These are phyloP conservation scores for Saguinus midas DNA, from an alignment of 2,113 vertebrate species.

Conservation along the genomic window DNA sequence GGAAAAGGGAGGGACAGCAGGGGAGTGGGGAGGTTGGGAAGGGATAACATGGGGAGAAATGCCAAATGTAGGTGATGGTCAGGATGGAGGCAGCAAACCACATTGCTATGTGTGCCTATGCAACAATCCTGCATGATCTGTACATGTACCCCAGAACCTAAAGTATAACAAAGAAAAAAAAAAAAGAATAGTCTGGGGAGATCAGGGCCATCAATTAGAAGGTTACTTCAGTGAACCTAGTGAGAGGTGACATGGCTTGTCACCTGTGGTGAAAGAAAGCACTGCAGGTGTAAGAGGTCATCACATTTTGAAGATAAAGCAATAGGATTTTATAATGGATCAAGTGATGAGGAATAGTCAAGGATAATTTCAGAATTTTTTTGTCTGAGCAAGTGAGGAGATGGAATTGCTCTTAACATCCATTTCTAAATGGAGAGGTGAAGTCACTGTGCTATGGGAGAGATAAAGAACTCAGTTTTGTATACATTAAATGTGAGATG, in stretches of 20 bases:
- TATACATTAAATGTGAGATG: background rate
- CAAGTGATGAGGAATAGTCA: background rate
- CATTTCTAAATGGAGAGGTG: background rate
- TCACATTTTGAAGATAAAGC: background rate
- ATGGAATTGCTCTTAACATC: background rate
- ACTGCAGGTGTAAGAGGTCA: background rate
- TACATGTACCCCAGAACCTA: too few relatives aligned
- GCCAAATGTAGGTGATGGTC: too few relatives aligned
- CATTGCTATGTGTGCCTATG: too few relatives aligned
- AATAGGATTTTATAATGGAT: background rate
- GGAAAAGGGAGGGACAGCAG: too few relatives aligned
- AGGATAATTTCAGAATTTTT: background rate
- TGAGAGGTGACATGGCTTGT: background rate
- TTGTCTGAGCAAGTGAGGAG: background rate
- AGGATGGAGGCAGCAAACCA: too few relatives aligned
- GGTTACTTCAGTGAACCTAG: background rate
- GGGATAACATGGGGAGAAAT: too few relatives aligned
- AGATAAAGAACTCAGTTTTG: background rate
- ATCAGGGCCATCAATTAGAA: background rate
- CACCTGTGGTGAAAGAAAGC: background rate
- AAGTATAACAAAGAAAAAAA: too few relatives aligned
- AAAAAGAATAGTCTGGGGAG: background rate
- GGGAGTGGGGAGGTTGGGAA: too few relatives aligned
- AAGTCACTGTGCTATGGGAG: background rate
- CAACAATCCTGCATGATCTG: too few relatives aligned